These are phyloP conservation scores for Trachelus troglodyta DNA, from an alignment of 2,888 invertebrate species.

Conservation along the genomic window DNA sequence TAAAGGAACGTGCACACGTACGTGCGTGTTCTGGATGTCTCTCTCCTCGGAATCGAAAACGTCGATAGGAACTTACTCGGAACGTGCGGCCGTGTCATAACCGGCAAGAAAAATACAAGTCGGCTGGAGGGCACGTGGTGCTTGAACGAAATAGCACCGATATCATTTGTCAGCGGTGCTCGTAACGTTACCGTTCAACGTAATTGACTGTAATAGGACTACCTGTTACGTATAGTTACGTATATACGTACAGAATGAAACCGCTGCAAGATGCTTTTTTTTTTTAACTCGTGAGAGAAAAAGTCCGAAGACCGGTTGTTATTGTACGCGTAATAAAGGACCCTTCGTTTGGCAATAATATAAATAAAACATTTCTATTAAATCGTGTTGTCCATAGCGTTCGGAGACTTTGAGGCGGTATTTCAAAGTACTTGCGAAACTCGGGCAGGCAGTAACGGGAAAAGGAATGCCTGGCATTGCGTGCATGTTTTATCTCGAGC, in stretches of 20 bases:
- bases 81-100: background rate
- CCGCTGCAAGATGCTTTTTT: background rate
- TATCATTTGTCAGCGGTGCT: background rate
- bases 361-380: background rate
- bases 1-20: background rate
- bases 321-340: background rate
- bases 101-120: background rate
- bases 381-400: background rate
- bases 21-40: background rate
- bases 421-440: background rate
- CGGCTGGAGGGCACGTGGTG: background rate
- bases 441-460: conserved; percentile 13
- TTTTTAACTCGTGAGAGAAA: background rate
- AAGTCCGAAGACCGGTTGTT: background rate
- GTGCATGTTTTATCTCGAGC: conserved; percentile 43
- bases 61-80: background rate
- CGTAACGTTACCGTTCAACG: background rate
- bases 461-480: conserved; percentile 35
- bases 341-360: background rate
- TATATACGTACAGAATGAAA: background rate
- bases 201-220: background rate
- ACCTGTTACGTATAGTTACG: background rate
- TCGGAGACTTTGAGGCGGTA: background rate
- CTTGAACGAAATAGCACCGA: background rate
- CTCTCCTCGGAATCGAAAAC: background rate